phyloP scores from a whole-genome alignment of 2,797 vertebrate genomes.

The Pangasius krempfi region DNA sequence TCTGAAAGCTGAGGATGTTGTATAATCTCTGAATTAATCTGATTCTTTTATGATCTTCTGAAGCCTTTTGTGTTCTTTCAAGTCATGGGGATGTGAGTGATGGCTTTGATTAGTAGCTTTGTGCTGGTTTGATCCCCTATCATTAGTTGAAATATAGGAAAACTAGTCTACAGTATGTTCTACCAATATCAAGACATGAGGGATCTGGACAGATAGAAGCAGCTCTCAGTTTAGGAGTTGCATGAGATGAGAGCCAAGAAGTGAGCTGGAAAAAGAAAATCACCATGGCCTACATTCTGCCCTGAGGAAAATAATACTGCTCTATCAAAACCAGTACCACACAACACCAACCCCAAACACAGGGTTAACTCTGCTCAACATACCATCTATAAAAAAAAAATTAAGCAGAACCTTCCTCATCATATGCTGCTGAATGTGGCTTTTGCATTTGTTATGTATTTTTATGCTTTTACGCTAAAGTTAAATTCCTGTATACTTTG shows the following conservation, averaged over 20 bases:
- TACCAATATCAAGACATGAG: neutral
- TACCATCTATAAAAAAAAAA: neutral
- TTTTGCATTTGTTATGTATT: neutral
- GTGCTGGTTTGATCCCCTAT: neutral
- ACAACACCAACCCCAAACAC: neutral
- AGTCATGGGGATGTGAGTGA: constrained; percentile 23
- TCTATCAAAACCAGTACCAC: neutral
- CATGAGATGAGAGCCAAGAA: neutral
- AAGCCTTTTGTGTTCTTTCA: constrained; percentile 43
- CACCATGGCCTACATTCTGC: neutral
- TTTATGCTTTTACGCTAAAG: neutral
- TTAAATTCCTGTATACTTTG: neutral
- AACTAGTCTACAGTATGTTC: neutral
- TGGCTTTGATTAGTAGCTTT: neutral
- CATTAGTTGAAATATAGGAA: neutral
- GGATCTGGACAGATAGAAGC: neutral
- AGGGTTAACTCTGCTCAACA: neutral
- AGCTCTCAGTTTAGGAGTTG: neutral
- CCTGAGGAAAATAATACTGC: neutral
- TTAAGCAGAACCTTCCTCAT: neutral
- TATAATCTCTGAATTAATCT: constrained; percentile 49
- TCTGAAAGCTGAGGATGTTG: constrained; percentile 30
- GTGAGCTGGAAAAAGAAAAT: neutral
- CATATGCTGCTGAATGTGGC: neutral
- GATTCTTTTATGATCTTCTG: constrained; percentile 61